Percentiles rank a stretch among this genome's conserved stretches.
phyloP scores from a whole-genome alignment of 2,797 vertebrate species.

The Rhynchotus rufescens region DNA sequence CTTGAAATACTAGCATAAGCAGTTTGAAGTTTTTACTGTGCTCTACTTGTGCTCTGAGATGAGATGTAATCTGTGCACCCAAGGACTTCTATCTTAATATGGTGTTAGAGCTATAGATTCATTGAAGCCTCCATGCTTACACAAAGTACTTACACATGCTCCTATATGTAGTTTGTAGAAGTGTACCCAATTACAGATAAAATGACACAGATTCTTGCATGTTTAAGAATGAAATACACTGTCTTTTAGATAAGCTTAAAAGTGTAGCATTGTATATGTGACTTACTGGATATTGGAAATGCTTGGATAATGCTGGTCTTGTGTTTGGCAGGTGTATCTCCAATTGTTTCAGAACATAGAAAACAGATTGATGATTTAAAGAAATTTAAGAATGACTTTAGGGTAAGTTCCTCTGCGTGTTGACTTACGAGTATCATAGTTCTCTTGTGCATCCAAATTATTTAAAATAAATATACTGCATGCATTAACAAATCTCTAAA shows the following conservation, averaged over 20 bases:
- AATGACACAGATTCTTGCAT: not conserved
- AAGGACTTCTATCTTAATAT: constrained; percentile 36
- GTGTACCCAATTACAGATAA: not conserved
- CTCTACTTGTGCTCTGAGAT: not conserved
- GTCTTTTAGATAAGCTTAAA: not conserved
- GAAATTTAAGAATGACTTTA: constrained; percentile 99
- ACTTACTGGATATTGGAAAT: not conserved
- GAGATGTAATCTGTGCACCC: constrained; percentile 34
- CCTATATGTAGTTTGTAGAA: not conserved
- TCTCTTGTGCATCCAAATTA: not conserved
- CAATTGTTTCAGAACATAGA: constrained; percentile 94
- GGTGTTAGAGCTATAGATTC: not conserved
- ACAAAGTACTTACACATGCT: not conserved
- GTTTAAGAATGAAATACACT: not conserved
- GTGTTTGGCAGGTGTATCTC: constrained; percentile 86
- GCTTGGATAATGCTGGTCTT: constrained; percentile 39
- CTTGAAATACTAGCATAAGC: not conserved
- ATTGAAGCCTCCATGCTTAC: not conserved
- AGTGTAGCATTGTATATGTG: not conserved
- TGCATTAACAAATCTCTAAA: not conserved
- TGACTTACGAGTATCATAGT: not conserved
- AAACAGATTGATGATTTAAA: constrained; percentile 99
- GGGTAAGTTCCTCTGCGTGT: constrained; percentile 85
- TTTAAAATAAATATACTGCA: not conserved
- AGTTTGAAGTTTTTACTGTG: not conserved